These are phyloP conservation scores for Stegodyphus dumicola DNA, from an alignment of 1,140 invertebrate genomes.

Conservation along the genomic window DNA sequence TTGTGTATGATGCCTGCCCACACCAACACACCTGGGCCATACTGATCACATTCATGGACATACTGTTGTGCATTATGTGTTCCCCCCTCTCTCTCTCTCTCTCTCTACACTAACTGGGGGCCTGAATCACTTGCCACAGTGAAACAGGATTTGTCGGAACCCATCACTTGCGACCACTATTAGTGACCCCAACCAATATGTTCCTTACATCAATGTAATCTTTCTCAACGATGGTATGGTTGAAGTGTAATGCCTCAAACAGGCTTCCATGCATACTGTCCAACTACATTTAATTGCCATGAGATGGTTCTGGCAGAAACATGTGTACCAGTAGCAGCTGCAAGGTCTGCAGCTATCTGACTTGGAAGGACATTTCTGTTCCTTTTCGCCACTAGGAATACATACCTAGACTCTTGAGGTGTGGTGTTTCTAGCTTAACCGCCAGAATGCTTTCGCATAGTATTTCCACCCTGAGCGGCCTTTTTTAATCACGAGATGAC, in stretches of 20 bases:
- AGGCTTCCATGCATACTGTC: too few species aligned
- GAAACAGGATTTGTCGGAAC: background rate
- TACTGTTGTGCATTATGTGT: background rate
- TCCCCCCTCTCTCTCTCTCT: background rate
- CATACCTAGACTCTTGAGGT: background rate
- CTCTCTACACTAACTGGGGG: background rate
- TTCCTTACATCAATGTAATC: background rate
- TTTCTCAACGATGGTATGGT: background rate
- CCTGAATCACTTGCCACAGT: background rate
- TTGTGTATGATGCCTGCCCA: too few species aligned
- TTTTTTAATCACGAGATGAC: background rate
- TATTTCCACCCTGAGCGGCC: background rate
- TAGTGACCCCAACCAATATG: background rate
- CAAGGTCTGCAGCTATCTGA: constrained; percentile 8
- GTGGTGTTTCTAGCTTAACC: background rate
- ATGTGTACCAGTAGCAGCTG: background rate
- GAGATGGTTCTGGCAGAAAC: background rate
- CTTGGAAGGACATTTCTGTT: background rate
- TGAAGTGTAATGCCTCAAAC: too few species aligned
- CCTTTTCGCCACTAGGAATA: background rate
- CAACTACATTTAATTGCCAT: background rate
- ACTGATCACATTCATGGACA: background rate
- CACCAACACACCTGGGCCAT: background rate
- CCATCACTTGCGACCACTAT: background rate
- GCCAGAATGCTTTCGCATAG: background rate